Percentiles rank a stretch among this genome's conserved stretches.
Conservation (phyloP, 2,797 vertebrate species). For the Graptemys geographica region DNA sequence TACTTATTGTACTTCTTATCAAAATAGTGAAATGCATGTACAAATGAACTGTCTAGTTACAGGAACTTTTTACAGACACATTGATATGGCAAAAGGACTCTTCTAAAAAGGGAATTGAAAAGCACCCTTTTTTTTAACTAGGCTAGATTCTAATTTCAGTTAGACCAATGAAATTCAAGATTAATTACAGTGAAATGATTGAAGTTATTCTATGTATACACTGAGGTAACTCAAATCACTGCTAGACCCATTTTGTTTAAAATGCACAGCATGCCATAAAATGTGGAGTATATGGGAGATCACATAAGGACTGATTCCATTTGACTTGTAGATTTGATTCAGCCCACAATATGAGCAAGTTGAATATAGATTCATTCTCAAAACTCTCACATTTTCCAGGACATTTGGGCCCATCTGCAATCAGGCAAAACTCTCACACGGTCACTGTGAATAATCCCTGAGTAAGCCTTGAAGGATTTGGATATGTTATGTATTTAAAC, state of each 20-base stretch:
- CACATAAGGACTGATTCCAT: background rate
- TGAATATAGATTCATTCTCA: background rate
- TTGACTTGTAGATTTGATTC: background rate
- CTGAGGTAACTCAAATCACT: background rate
- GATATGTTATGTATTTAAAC: background rate
- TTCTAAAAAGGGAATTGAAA: background rate
- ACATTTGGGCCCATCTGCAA: background rate
- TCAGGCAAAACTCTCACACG: background rate
- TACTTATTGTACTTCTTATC: background rate
- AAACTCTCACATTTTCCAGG: background rate
- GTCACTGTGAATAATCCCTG: background rate
- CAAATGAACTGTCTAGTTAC: conserved; percentile 27
- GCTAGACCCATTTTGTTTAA: background rate
- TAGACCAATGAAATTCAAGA: conserved; percentile 10
- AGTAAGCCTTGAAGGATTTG: background rate
- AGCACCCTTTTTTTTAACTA: background rate
- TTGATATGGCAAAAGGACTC: background rate
- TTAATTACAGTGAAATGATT: background rate
- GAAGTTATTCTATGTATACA: background rate
- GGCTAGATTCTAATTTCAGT: background rate
- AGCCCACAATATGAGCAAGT: background rate
- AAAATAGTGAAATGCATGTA: conserved; percentile 43
- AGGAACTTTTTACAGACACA: conserved; percentile 8
- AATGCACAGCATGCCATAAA: background rate
- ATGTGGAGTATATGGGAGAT: background rate